phyloP scores from a whole-genome alignment of 2,797 vertebrate species.

The Microctenopoma lineatum region DNA sequence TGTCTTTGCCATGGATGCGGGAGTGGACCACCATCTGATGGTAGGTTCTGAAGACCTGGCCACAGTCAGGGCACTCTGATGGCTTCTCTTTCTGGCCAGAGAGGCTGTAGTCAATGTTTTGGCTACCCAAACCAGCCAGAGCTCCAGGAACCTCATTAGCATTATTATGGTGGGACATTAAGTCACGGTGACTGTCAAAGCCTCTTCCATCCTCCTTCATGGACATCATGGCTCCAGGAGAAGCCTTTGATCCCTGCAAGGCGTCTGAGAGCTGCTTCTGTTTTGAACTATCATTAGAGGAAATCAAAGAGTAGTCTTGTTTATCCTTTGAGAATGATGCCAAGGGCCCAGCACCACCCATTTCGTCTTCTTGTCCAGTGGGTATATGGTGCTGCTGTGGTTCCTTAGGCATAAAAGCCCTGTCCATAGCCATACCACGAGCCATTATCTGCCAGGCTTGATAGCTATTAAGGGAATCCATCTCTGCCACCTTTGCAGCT shows the following conservation, averaged over 20 bases:
- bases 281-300: constrained; percentile 91
- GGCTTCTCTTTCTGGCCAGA: constrained; percentile 93
- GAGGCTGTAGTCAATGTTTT: constrained; percentile 91
- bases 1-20: constrained; percentile 94
- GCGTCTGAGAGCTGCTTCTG: constrained; percentile 94
- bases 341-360: constrained; percentile 87
- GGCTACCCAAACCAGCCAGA: constrained; percentile 81
- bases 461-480: constrained; percentile 98
- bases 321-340: constrained; percentile 94
- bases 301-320: constrained; percentile 91
- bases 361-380: constrained; percentile 91
- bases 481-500: constrained; percentile 96
- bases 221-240: constrained; percentile 86
- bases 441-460: constrained; percentile 99
- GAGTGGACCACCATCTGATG: constrained; percentile 99
- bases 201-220: constrained; percentile 90
- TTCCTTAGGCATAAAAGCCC: constrained; percentile 96
- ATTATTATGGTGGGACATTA: constrained; percentile 86
- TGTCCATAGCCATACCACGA: constrained; percentile 96
- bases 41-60: constrained; percentile 96
- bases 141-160: constrained; percentile 60
- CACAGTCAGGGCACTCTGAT: constrained; percentile 96
- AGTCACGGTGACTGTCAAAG: constrained; percentile 92
- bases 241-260: constrained; percentile 90
- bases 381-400: constrained; percentile 88